phyloP scores from a whole-genome alignment of 2,797 vertebrate species.

The Enoplosus armatus region DNA sequence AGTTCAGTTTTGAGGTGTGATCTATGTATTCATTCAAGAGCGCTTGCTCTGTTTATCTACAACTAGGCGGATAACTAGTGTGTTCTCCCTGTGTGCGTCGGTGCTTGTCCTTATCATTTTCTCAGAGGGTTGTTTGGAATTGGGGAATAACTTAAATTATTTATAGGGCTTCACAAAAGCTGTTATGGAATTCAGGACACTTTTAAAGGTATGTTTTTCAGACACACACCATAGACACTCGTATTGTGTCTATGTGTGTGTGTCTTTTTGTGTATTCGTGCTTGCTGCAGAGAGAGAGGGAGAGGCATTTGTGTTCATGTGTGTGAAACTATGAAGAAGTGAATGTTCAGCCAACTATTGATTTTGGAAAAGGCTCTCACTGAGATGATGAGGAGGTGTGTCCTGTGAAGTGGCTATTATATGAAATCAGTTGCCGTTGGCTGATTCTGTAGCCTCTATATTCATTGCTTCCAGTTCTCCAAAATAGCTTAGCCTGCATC shows the following conservation, averaged over 20 bases:
- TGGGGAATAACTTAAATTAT: conserved; percentile 69
- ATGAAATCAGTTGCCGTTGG: conserved; percentile 73
- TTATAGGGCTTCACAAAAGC: conserved; percentile 63
- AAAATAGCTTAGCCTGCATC: conserved; percentile 59
- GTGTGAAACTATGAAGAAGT: conserved; percentile 62
- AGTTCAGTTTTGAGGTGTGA: conserved; percentile 64
- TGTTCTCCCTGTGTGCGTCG: conserved; percentile 22
- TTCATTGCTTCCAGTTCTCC: conserved; percentile 68
- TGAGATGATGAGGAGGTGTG: conserved; percentile 77
- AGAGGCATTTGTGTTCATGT: conserved; percentile 47
- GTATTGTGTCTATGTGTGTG: not conserved
- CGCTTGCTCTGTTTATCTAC: conserved; percentile 57
- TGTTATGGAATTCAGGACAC: conserved; percentile 49
- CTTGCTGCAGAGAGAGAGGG: conserved; percentile 22
- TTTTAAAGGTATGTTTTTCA: conserved; percentile 52
- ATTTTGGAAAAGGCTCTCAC: conserved; percentile 79
- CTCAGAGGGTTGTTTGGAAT: conserved; percentile 67
- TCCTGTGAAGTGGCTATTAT: conserved; percentile 77
- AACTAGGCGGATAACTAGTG: conserved; percentile 39
- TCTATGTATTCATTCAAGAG: conserved; percentile 72
- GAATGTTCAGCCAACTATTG: conserved; percentile 80
- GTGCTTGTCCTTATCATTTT: conserved; percentile 51
- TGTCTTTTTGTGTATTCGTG: conserved; percentile 22
- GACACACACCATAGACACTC: not conserved
- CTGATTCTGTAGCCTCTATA: conserved; percentile 68